These are phyloP conservation scores for Nasua narica DNA, from an alignment of 2,797 vertebrate genomes.

Conservation along the genomic window DNA sequence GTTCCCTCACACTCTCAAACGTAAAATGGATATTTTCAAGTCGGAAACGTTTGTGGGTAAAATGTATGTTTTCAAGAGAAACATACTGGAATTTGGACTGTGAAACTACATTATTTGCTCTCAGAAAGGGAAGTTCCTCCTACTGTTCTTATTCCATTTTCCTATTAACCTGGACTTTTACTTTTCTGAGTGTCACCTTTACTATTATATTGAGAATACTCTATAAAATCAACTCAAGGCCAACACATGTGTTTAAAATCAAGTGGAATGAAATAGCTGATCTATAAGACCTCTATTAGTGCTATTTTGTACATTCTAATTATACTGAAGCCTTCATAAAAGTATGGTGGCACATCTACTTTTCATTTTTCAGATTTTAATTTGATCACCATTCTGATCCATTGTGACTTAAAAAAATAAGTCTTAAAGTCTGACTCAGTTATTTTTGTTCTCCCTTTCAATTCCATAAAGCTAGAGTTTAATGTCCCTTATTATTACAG, in stretches of 20 bases:
- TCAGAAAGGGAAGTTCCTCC: background rate
- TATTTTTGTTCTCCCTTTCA: conserved; percentile 17
- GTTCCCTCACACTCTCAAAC: background rate
- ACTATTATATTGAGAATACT: background rate
- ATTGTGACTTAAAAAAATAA: background rate
- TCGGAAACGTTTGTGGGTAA: background rate
- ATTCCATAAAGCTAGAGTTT: background rate
- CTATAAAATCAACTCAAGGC: background rate
- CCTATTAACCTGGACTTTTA: background rate
- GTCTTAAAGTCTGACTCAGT: background rate
- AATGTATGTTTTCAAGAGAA: conserved; percentile 23
- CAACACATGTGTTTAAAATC: background rate
- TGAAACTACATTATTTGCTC: background rate
- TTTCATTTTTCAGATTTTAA: conserved; percentile 13
- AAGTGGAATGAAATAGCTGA: background rate
- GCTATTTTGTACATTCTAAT: background rate
- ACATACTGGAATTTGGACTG: background rate
- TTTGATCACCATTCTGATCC: background rate
- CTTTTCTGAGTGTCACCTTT: background rate
- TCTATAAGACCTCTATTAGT: background rate
- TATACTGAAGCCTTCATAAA: background rate
- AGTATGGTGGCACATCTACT: background rate
- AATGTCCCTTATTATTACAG: background rate
- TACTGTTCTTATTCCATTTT: background rate
- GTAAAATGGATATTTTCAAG: background rate